Percentiles rank a stretch among this genome's conserved stretches.
phyloP scores from a whole-genome alignment of 92 coral and sea anemone genomes.

The Chrysogorgia sp. region DNA sequence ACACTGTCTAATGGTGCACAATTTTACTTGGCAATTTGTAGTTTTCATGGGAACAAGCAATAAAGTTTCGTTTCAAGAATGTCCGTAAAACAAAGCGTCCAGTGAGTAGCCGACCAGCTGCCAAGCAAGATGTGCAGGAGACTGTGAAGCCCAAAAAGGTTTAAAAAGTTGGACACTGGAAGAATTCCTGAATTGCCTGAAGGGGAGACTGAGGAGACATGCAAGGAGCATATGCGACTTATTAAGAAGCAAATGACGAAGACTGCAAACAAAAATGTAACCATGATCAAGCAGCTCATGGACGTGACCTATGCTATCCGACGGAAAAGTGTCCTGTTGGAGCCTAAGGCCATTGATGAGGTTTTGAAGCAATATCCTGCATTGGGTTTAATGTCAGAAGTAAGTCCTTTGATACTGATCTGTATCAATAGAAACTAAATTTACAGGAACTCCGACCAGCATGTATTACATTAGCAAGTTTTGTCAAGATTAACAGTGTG shows the following conservation, averaged over 20 bases:
- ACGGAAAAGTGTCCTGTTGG: conserved; percentile 19
- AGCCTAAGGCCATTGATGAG: conserved; percentile 5
- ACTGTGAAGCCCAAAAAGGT: not conserved
- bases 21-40: too few species aligned
- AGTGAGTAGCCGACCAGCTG: too few species aligned
- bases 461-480: too few species aligned
- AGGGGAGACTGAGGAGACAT: conserved; percentile 58
- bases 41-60: too few species aligned
- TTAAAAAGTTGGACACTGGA: conserved; percentile 2
- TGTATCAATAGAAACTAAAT: too few species aligned
- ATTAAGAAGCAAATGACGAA: conserved; percentile 49
- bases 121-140: too few species aligned
- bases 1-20: too few species aligned
- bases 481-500: too few species aligned
- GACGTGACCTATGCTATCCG: conserved; percentile 41
- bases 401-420: too few species aligned
- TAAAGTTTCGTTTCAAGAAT: too few species aligned
- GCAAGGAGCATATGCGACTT: conserved; percentile 33
- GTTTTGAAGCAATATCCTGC: conserved; percentile 49
- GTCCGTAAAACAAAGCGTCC: too few species aligned
- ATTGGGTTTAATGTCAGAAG: conserved; percentile 38
- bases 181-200: conserved; percentile 31
- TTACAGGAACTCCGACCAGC: too few species aligned
- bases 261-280: conserved; percentile 30
- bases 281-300: conserved; percentile 40